Conservation (phyloP, 2,113 vertebrate species). For the Myiagra hebetior region DNA sequence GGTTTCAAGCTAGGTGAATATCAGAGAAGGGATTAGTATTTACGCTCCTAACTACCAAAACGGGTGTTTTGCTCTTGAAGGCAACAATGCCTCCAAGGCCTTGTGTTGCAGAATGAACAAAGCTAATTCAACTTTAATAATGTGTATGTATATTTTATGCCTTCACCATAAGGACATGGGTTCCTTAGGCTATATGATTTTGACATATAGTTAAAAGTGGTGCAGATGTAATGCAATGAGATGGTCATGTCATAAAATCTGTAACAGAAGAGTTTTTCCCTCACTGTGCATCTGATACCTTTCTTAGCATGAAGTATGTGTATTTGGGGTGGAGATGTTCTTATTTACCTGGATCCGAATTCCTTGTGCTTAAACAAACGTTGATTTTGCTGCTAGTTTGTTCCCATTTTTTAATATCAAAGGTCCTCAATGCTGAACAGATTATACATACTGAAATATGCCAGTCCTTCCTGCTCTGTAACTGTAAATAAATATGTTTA, state of each 20-base stretch:
- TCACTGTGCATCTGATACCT: neutral
- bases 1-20: neutral
- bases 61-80: neutral
- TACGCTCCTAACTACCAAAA: neutral
- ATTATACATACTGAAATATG: neutral
- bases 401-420: neutral
- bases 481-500: neutral
- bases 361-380: neutral
- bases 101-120: conserved; percentile 18
- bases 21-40: neutral
- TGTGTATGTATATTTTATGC: conserved; percentile 47
- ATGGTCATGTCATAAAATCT: neutral
- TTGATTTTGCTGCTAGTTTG: neutral
- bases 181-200: conserved; percentile 31
- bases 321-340: neutral
- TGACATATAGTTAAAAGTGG: neutral
- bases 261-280: neutral
- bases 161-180: neutral
- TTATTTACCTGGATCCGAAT: neutral
- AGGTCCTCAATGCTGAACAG: neutral
- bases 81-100: conserved; percentile 26
- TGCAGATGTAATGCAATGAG: neutral
- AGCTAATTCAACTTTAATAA: conserved; percentile 56
- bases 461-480: neutral
- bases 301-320: neutral